phyloP scores from a whole-genome alignment of 1,140 invertebrate species.

The Zaprionus camerounensis region DNA sequence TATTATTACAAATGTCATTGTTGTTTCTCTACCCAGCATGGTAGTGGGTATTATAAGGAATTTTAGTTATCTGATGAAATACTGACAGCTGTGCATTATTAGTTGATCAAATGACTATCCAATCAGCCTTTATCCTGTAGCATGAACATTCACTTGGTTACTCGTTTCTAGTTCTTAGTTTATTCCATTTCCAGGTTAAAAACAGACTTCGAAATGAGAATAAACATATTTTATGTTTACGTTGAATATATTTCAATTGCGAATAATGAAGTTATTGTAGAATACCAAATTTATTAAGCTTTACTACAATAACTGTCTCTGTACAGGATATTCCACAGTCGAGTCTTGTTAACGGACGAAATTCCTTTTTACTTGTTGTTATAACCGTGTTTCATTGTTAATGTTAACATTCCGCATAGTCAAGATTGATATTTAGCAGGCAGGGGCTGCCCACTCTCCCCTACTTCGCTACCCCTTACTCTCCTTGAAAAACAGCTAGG shows the following conservation, averaged over 20 bases:
- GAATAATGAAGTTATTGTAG: too few relatives aligned
- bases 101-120: background rate
- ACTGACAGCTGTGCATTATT: background rate
- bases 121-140: background rate
- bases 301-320: background rate
- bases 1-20: conserved; percentile 67
- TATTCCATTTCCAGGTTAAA: too few relatives aligned
- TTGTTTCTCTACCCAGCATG: background rate
- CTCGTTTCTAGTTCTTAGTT: too few relatives aligned
- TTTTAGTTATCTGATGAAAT: background rate
- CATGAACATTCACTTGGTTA: too few relatives aligned
- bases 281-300: background rate
- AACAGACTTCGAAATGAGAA: too few relatives aligned
- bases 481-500: background rate
- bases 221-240: too few relatives aligned
- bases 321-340: background rate
- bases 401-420: conserved; percentile 68
- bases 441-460: background rate
- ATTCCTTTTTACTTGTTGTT: background rate
- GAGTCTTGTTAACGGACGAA: background rate
- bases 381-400: conserved; percentile 57
- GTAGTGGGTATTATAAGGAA: conserved; percentile 21
- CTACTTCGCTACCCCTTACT: background rate
- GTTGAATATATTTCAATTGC: too few relatives aligned
- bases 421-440: conserved; percentile 39